A percentile compares a stretch with the other conserved stretches of the same genome.
phyloP scores from a whole-genome alignment of 2,113 vertebrate species.

The Channa argus region DNA sequence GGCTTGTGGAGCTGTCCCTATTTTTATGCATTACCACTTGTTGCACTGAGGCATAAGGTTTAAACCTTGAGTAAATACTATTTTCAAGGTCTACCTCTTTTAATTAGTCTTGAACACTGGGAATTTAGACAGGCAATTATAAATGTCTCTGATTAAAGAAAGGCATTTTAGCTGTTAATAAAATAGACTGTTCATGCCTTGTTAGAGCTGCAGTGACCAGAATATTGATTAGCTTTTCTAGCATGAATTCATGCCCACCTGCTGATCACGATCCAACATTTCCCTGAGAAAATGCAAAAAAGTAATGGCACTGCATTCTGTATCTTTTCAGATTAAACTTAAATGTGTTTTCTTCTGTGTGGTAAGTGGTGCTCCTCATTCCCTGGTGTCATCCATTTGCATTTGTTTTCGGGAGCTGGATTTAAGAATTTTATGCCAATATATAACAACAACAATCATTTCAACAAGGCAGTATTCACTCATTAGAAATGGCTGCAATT shows the following conservation, averaged over 20 bases:
- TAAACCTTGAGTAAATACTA: constrained; percentile 46
- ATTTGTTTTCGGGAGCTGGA: neutral
- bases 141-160: constrained; percentile 57
- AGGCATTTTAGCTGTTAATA: constrained; percentile 34
- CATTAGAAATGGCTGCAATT: no score
- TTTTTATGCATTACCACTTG: constrained; percentile 36
- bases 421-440: neutral
- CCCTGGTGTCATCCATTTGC: neutral
- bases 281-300: neutral
- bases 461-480: neutral
- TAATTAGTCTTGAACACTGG: constrained; percentile 60
- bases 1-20: constrained; percentile 16
- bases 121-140: constrained; percentile 59
- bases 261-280: constrained; percentile 15
- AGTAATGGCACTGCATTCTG: neutral
- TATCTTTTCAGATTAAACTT: neutral
- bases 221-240: constrained; percentile 52
- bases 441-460: neutral
- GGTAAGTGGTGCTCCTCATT: neutral
- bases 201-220: constrained; percentile 33
- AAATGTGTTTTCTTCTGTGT: neutral
- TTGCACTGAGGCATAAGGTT: constrained; percentile 16
- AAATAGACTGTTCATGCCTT: constrained; percentile 41
- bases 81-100: constrained; percentile 62
- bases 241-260: neutral